These are phyloP conservation scores for Hippocampus guttulatus DNA, from an alignment of 2,113 vertebrate genomes.

Conservation along the genomic window DNA sequence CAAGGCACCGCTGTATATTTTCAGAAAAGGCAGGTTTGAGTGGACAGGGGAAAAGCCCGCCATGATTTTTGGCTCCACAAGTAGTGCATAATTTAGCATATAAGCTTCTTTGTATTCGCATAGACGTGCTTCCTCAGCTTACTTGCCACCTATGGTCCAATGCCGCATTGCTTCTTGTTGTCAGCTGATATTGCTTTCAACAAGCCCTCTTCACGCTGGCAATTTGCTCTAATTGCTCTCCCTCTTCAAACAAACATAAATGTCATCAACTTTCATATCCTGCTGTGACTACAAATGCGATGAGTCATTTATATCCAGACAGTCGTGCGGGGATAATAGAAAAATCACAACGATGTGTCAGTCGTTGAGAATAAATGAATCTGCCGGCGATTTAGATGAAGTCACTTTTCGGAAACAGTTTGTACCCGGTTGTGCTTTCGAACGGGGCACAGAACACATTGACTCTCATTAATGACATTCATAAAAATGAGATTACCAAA, in stretches of 20 bases:
- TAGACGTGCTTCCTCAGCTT: not conserved
- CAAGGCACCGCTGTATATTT: not conserved
- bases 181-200: conserved; percentile 50
- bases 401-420: conserved; percentile 1
- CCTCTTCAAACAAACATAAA: conserved; percentile 54
- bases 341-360: conserved; percentile 19
- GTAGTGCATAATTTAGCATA: not conserved
- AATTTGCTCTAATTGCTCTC: conserved; percentile 68
- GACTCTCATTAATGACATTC: conserved; percentile 3
- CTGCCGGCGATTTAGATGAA: conserved; percentile 5
- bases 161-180: conserved; percentile 32
- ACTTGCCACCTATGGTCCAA: conserved; percentile 6
- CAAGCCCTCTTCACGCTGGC: conserved; percentile 46
- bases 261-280: conserved; percentile 58
- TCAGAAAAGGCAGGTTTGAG: not conserved
- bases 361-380: conserved; percentile 13
- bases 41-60: not conserved
- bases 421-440: not conserved
- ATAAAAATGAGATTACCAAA: conserved; percentile 1
- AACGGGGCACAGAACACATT: not conserved
- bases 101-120: not conserved
- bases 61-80: not conserved
- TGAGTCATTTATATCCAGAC: conserved; percentile 23
- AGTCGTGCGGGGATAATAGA: conserved; percentile 6
- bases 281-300: conserved; percentile 52